Base-by-base conservation (phyloP, 2,797 vertebrate genomes). In the Sphaeramia orbicularis region DNA sequence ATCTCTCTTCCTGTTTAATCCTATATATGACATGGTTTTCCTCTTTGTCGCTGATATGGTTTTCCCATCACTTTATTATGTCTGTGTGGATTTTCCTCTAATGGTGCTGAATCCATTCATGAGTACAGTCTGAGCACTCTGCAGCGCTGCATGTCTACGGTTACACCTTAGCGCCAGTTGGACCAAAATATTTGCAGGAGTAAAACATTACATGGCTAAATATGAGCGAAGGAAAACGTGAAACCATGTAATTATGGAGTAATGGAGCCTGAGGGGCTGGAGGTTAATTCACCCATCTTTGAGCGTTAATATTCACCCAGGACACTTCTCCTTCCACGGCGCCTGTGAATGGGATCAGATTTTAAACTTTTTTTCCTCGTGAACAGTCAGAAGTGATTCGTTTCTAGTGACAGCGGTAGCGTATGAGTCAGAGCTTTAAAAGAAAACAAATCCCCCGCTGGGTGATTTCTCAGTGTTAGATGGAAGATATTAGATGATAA, bases 161-260 rank as follows among this genome's bases (percentile, higher is more conserved):
- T 85, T 87, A 77, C 84, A 71, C 54, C 32, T 6, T 6, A 75
- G 80, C 40, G 47, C 71, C 85, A 83, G 83, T 78, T 80, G 38
- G 84, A 74, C 74, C 73, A 49, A 59, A 73, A 72, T 61, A 79
- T 86, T 74, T 82, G 74, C 71, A 71, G 59, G 60, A 74, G 65
- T 80, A 83, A 87, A 86, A 68, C 82, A 86, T 89, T 88, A 88
- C 86, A 85, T 18, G 68, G 48, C 66, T 52, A 73, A 83, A 89
- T 85, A 76, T 83, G 78, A 87, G 78, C 64, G n/a, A 81, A 71
- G 73, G 71, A 84, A 80, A 86, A 87, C 41, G 45, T 74, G 83
- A 89, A 85, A 83, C 82, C 87, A 58, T 84, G 83, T 88, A 86
- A 92, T 91, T 89, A 87, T 49, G 67, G 56, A 57, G 70, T 87